Evolutionary conservation across 2,113 vertebrate species (phyloP), one percentile per base, ranked within the genome.

Genomic region (Hippopotamus amphibius): DNA sequence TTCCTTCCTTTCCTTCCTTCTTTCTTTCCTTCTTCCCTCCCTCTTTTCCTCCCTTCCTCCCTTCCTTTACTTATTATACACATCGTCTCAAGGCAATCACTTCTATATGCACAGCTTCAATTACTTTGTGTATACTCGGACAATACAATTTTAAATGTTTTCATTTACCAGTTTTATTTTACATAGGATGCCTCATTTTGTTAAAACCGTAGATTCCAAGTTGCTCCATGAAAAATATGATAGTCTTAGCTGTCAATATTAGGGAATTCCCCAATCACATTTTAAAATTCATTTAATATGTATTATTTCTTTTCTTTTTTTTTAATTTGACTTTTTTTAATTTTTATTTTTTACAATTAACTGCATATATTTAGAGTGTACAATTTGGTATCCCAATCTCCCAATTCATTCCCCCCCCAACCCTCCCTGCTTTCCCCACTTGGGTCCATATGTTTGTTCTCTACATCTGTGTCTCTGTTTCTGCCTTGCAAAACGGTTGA

Each of bases 101-200:
- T 71, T 71, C 48, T 5, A 5, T 69, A 86, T 5, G 3, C 15
- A 46, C 13, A 22, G 30, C 48, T 89, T 81, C 24, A 90, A 46
- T 33, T 84, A 46, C 46, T n/a, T 69, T 88, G 53, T 68, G 16
- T 59, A 22, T 48, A 63, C 33, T 85, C 59, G 80, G 59, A 61
- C 46, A 96, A 59, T 17, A 43, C 9, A 89, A 59, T 37, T 59
- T 55, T 33, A 65, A 77, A 41, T 63, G 21, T n/a, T n/a, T 87
- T 28, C 33, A 57, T 46, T 76, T 85, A 82, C 50, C 43, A 80
- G 41, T 61, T 97, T 95, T 55, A 90, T 74, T 95, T 90, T 93
- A 88, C 28, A 69, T 22, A 37, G 77, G 21, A 65, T 48, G 46
- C 13, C 14, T 83, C 46, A 7, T 94, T 95, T 65, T 11, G 46